Conservation (phyloP, 2,113 vertebrate genomes). For the Crypturellus undulatus region DNA sequence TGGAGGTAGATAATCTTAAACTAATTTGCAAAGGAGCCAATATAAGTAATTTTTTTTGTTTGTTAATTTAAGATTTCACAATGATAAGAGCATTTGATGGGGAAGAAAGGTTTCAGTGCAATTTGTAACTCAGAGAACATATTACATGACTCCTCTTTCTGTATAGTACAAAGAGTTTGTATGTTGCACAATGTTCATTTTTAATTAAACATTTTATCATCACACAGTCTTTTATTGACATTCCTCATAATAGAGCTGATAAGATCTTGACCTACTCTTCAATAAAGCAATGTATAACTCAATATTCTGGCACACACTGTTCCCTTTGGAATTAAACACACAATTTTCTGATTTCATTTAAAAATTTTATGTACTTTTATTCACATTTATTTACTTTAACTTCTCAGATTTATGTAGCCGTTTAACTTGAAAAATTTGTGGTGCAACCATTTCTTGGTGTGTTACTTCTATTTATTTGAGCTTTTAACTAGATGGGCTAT, state of each 20-base stretch:
- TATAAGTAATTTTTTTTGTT: neutral
- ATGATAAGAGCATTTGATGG: conserved; percentile 27
- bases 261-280: conserved; percentile 69
- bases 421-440: neutral
- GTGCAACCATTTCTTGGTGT: neutral
- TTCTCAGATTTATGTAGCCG: neutral
- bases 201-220: conserved; percentile 77
- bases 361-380: conserved; percentile 12
- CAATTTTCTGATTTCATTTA: conserved; percentile 60
- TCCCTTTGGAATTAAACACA: conserved; percentile 60
- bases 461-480: neutral
- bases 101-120: neutral
- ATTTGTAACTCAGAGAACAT: conserved; percentile 31
- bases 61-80: neutral
- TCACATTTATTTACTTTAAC: conserved; percentile 50
- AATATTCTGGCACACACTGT: conserved; percentile 44
- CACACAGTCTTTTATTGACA: conserved; percentile 58
- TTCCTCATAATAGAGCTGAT: conserved; percentile 67
- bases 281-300: conserved; percentile 64
- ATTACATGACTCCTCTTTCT: conserved; percentile 28
- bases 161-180: conserved; percentile 48
- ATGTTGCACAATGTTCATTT: conserved; percentile 67
- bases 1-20: neutral
- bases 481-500: neutral
- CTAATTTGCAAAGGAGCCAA: neutral